These are phyloP conservation scores for Plemyria rubiginata DNA, from an alignment of 2,888 invertebrate genomes.

Conservation along the genomic window DNA sequence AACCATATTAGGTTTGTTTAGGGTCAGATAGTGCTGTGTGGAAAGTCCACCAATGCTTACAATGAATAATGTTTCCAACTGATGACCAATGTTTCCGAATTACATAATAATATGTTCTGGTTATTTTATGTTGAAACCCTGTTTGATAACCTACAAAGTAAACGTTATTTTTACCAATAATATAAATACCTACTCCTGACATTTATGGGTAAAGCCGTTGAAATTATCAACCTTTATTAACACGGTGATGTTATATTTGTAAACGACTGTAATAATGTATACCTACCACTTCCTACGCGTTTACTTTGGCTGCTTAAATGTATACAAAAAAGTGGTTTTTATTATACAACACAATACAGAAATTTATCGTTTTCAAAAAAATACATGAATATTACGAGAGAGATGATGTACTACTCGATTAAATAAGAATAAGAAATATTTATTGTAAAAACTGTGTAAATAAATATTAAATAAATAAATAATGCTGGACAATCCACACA, in stretches of 20 bases:
- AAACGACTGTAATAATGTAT: constrained; percentile 44
- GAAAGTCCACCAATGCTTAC: too few relatives aligned
- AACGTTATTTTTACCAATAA: background rate
- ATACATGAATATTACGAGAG: too few relatives aligned
- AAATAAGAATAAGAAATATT: too few relatives aligned
- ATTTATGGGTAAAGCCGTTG: constrained; percentile 38
- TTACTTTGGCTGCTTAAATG: constrained; percentile 23
- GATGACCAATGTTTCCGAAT: background rate
- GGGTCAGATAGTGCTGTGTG: too few relatives aligned
- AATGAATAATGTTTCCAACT: background rate
- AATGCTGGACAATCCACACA: too few relatives aligned
- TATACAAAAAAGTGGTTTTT: too few relatives aligned
- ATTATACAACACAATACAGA: too few relatives aligned
- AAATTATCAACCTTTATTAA: constrained; percentile 51
- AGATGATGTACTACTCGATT: too few relatives aligned
- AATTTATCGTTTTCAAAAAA: too few relatives aligned
- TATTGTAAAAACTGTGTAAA: too few relatives aligned
- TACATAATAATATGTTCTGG: background rate
- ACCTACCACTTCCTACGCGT: constrained; percentile 29
- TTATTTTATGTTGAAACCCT: background rate
- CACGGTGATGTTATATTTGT: constrained; percentile 44
- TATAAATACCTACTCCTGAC: background rate
- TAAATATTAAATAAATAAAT: too few relatives aligned
- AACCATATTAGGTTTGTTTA: too few relatives aligned
- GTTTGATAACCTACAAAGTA: background rate